These are phyloP conservation scores for Bubalus kerabau DNA, from an alignment of 2,113 vertebrate genomes.

Conservation along the genomic window DNA sequence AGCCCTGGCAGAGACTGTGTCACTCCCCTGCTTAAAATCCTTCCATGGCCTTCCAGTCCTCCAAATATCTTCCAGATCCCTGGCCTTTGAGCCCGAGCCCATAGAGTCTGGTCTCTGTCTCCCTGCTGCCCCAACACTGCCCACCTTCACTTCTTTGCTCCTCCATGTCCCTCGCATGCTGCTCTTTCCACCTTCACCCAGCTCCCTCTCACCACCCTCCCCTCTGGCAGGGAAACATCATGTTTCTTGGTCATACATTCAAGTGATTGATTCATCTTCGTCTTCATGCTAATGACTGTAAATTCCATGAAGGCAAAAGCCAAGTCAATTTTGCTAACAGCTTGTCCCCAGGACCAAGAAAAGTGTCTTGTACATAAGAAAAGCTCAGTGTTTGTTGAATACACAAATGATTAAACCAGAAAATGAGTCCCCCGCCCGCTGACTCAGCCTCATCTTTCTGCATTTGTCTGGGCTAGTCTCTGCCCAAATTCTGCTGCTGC, in stretches of 20 bases:
- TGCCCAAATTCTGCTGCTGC: not conserved
- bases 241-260: not conserved
- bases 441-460: not conserved
- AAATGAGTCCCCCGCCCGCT: not conserved
- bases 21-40: not conserved
- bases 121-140: accelerated
- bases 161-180: not conserved
- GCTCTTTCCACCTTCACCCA: not conserved
- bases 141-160: not conserved
- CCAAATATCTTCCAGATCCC: not conserved
- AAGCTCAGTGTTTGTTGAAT: not conserved
- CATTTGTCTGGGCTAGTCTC: not conserved
- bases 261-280: not conserved
- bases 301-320: not conserved
- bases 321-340: not conserved
- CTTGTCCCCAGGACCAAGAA: not conserved
- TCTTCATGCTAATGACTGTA: not conserved
- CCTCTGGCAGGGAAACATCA: not conserved
- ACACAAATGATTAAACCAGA: not conserved
- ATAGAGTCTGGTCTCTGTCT: not conserved
- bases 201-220: not conserved
- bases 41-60: not conserved
- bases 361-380: not conserved
- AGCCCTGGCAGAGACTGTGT: not conserved
- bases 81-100: not conserved